phyloP scores from a whole-genome alignment of 1,140 invertebrate species.

The Lepidurus packardi region DNA sequence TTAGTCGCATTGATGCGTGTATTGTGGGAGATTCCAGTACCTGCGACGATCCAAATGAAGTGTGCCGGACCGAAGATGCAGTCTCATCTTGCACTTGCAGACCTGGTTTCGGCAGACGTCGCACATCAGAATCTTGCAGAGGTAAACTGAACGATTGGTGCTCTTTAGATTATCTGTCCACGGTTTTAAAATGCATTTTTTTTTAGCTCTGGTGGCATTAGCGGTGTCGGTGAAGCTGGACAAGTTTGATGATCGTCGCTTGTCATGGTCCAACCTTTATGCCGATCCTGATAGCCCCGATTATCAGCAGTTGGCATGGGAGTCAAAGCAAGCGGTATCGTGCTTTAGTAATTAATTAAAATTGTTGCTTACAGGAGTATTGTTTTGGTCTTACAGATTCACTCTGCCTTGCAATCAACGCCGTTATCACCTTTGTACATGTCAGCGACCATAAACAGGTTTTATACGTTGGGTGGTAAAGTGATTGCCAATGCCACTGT shows the following conservation, averaged over 20 bases:
- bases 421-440: constrained; percentile 79
- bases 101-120: constrained; percentile 71
- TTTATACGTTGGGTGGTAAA: constrained; percentile 56
- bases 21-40: constrained; percentile 90
- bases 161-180: neutral
- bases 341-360: neutral
- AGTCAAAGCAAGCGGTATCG: constrained; percentile 75
- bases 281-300: constrained; percentile 68
- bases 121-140: constrained; percentile 70
- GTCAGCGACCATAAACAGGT: constrained; percentile 68
- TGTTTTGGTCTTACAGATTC: constrained; percentile 56
- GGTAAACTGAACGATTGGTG: constrained; percentile 46
- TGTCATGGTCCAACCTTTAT: constrained; percentile 68
- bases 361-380: neutral
- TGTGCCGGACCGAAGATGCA: constrained; percentile 77
- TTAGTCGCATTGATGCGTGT: constrained; percentile 75
- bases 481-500: constrained; percentile 80
- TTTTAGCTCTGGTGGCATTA: constrained; percentile 62
- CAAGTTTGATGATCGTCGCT: constrained; percentile 64
- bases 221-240: constrained; percentile 74
- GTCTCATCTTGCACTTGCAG: constrained; percentile 88
- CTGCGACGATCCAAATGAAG: constrained; percentile 76
- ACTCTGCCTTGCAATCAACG: constrained; percentile 83
- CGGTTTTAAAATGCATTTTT: constrained; percentile 18
- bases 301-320: constrained; percentile 74